Base-by-base conservation (phyloP, 2,797 vertebrate species). In the Dromococcyx pavoninus region DNA sequence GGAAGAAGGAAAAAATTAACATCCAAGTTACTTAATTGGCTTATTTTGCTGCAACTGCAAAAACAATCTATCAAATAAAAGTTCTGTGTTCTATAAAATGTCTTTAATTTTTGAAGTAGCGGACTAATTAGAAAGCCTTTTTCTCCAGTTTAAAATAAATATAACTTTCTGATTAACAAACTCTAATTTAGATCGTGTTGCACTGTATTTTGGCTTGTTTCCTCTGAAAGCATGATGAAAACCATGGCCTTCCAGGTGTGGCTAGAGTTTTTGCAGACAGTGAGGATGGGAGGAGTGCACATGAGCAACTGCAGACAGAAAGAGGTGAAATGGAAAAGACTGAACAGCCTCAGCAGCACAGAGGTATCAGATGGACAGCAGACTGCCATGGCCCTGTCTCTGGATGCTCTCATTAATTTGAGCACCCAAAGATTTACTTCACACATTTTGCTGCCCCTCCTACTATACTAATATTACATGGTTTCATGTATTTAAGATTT, bases 231-330 rank as follows among this genome's bases (percentile, higher is more conserved):
- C 32, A n/a, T 0, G 1, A 83, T 18, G 41, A 22, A 6, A 53
- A n/a, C 8, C 0, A 0, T 3, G 3, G 27, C 6, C 22, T 2
- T 39, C 1, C 13, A 44, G 44, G 7, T 6, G 39, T 3, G n/a
- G 4, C 32, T 65, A 12, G 25, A 4, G 62, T 0, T 37, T 8
- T 15, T 8, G 48, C 80, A 61, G 51, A 6, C 15, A 16, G 24
- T 3, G 23, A 25, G 56, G 22, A 56, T 30, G 19, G 54, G 5
- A 21, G 41, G 5, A 46, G n/a, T 7, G 19, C 18, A 5, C 0
- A 0, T 2, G 44, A 66, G n/a, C 28, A 44, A 16, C 1, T 7
- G 12, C 16, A 35, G 27, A 23, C 33, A 53, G 27, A 7, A 2
- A 1, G 17, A 11, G 11, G 37, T 18, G 18, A 16, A 25, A 10